Base-by-base conservation (phyloP, 2,888 invertebrate species). In the Silvanus unidentatus region DNA sequence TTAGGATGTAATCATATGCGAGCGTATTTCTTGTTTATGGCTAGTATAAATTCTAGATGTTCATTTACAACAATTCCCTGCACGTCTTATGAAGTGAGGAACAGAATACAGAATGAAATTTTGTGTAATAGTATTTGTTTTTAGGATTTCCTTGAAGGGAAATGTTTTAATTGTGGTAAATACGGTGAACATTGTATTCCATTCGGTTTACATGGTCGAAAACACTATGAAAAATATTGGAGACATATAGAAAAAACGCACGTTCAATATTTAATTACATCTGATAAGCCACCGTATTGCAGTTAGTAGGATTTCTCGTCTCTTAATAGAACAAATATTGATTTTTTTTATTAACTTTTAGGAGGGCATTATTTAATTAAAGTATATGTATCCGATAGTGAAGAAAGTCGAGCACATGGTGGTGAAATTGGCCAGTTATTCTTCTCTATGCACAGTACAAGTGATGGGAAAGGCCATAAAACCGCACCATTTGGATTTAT, bases 1-100 rank as follows among this genome's bases (percentile, higher is more conserved):
- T 74, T 95, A 12, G 85, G 89, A 16, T 96, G 95, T 68, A 88
- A 91, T 70, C 95, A 96, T 66, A 79, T 92, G 45, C 74, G 94
- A 40, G 88, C 91, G 50, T 82, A 89, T 65, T 83, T 88, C 58
- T 85, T 82, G 63, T 93, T 89, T 65, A 84, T 80, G 0, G 94
- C 94, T 69, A 91, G 88, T 54, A 82, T 95, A 39, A 82, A 84
- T 49, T 78, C 84, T 0, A 70, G 75, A 10, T 94, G 94, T 59
- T 82, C 86, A 0, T 94, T 87, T 64, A 73, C 81, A 62, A 84
- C 84, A 0, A 83, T 89, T 43, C 81, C 85, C 43, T 95, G 95
- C 65, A 75, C 81, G 11, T 86, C 85, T 13, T 89, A 82, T 72
- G 84, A 88, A 63, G 83, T 84, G 54, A 71, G 34, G 42, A 28